phyloP scores from a whole-genome alignment of 1,140 invertebrate genomes.

The Panagrolaimus sp. region DNA sequence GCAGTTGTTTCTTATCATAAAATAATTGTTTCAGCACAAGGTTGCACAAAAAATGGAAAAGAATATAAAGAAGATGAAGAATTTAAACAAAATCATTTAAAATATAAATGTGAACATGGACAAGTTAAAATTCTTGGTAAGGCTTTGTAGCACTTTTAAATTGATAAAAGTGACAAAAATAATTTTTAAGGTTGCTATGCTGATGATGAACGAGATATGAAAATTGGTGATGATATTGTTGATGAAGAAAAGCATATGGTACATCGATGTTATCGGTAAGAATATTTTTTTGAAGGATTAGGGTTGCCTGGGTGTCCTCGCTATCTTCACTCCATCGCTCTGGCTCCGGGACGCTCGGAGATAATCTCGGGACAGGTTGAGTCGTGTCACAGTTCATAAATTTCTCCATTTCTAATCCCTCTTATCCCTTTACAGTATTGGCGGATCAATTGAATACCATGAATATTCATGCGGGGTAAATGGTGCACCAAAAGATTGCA shows the following conservation, averaged over 20 bases:
- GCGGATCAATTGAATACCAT: slow-evolving; percentile 34
- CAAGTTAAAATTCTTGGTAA: slow-evolving; percentile 32
- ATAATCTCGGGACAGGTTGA: no score
- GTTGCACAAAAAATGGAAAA: slow-evolving; percentile 35
- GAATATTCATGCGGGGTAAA: slow-evolving; percentile 40
- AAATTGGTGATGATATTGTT: slow-evolving; percentile 43
- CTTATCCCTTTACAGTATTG: slow-evolving; percentile 24
- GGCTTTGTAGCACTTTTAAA: neutral
- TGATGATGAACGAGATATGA: slow-evolving; percentile 30
- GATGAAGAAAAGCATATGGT: slow-evolving; percentile 30
- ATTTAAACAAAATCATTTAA: slow-evolving; percentile 43
- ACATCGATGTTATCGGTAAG: slow-evolving; percentile 15
- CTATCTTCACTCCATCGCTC: no score
- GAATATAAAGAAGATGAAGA: slow-evolving; percentile 44
- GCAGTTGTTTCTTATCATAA: no score
- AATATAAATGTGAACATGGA: slow-evolving; percentile 40
- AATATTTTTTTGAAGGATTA: no score
- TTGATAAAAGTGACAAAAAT: neutral
- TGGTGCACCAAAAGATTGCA: slow-evolving; percentile 32
- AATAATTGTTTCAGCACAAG: no score
- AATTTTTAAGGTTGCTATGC: slow-evolving; percentile 44
- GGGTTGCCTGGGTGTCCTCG: no score
- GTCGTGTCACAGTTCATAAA: no score
- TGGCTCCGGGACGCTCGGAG: no score
- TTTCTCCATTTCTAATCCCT: no score